These are phyloP conservation scores for Euphydryas editha DNA, from an alignment of 2,888 invertebrate genomes.

Conservation along the genomic window DNA sequence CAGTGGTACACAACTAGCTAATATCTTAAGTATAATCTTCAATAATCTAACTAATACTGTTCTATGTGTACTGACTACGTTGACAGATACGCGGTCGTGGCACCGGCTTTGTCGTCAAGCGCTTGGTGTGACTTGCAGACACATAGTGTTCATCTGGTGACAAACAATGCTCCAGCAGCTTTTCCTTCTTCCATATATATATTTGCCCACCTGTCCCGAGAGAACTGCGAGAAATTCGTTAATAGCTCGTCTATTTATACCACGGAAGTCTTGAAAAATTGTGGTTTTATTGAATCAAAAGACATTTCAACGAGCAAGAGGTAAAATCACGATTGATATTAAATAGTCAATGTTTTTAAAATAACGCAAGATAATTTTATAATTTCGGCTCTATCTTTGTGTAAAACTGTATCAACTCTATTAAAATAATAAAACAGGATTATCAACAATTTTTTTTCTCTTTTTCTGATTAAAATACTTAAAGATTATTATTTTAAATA, in stretches of 20 bases:
- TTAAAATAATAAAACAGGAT: no score
- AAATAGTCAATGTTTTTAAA: neutral
- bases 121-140: neutral
- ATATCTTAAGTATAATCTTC: no score
- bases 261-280: neutral
- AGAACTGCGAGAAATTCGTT: neutral
- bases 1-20: no score
- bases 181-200: conserved; percentile 9
- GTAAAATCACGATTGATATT: neutral
- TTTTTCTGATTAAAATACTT: no score
- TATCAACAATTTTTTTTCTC: no score
- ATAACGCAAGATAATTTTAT: no score
- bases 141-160: neutral
- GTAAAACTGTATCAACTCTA: no score
- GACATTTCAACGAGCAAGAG: neutral
- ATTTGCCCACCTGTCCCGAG: conserved; percentile 14
- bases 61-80: no score
- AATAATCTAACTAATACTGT: no score
- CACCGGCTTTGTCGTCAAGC: conserved; percentile 8
- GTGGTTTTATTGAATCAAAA: conserved; percentile 8
- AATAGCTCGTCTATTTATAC: neutral
- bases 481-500: no score
- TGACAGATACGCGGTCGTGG: conserved; percentile 19
- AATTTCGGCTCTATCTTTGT: no score
- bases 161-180: neutral